Evolutionary conservation across 2,113 vertebrate species (phyloP).

Genomic region (Pluvialis apricaria): DNA sequence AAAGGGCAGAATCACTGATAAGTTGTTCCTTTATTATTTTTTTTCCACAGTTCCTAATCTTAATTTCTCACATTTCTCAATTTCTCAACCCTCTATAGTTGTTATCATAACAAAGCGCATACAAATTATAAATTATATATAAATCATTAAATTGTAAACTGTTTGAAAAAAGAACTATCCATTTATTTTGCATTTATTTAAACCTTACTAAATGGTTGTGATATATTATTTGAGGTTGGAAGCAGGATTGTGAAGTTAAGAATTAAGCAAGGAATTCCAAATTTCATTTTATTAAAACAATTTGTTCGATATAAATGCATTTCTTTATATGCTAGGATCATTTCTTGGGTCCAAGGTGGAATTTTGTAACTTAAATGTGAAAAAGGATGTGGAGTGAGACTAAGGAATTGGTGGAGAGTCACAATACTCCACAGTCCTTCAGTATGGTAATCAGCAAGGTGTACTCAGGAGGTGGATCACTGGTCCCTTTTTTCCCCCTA

Average conservation of each 20-base stretch:
- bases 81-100: background rate
- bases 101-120: background rate
- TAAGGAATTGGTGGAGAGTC: background rate
- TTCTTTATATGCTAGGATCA: background rate
- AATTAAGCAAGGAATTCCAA: background rate
- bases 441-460: background rate
- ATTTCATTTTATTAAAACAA: background rate
- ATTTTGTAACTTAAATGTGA: background rate
- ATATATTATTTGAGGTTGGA: background rate
- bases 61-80: rapidly evolving
- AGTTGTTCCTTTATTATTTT: background rate
- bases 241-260: background rate
- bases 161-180: background rate
- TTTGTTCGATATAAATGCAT: background rate
- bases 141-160: background rate
- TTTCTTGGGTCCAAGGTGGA: background rate
- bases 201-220: background rate
- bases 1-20: background rate
- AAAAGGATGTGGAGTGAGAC: background rate
- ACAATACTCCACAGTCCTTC: background rate
- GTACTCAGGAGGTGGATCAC: background rate
- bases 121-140: background rate
- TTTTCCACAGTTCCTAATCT: background rate
- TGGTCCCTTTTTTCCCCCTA: background rate
- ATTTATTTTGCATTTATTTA: background rate